Evolutionary conservation across 2,797 vertebrate species (phyloP).

Genomic region (Cuculus canorus): DNA sequence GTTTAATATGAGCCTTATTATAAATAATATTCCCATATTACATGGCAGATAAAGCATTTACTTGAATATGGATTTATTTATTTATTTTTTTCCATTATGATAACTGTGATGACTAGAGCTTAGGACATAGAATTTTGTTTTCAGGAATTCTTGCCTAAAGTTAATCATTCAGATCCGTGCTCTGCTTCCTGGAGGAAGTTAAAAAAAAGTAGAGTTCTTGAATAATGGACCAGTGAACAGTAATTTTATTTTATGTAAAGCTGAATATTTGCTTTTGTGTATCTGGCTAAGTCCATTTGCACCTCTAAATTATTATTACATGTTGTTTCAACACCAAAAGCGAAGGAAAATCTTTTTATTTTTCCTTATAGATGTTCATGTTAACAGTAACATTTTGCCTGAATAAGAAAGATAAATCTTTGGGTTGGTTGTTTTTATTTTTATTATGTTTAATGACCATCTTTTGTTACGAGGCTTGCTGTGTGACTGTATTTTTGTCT

Average conservation of each 20-base stretch:
- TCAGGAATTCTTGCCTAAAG: background rate
- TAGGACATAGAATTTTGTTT: background rate
- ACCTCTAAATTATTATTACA: background rate
- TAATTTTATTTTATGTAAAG: conserved; percentile 4
- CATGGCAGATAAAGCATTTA: background rate
- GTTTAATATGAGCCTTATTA: background rate
- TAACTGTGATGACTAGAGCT: background rate
- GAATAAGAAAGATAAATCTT: background rate
- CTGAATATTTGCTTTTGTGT: background rate
- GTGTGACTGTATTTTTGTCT: background rate
- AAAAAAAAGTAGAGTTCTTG: background rate
- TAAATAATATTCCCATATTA: background rate
- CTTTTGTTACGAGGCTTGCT: background rate
- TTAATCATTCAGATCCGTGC: background rate
- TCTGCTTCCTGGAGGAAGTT: background rate
- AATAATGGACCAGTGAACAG: background rate
- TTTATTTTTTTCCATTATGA: background rate
- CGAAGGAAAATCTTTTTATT: background rate
- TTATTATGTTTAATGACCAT: background rate
- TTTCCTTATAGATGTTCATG: background rate
- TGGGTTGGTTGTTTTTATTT: background rate
- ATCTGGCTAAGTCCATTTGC: background rate
- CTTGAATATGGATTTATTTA: background rate
- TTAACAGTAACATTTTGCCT: background rate
- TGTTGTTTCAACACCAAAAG: background rate